Base-by-base conservation (phyloP, 2,113 vertebrate genomes). In the Tretioscincus oriximinensis region DNA sequence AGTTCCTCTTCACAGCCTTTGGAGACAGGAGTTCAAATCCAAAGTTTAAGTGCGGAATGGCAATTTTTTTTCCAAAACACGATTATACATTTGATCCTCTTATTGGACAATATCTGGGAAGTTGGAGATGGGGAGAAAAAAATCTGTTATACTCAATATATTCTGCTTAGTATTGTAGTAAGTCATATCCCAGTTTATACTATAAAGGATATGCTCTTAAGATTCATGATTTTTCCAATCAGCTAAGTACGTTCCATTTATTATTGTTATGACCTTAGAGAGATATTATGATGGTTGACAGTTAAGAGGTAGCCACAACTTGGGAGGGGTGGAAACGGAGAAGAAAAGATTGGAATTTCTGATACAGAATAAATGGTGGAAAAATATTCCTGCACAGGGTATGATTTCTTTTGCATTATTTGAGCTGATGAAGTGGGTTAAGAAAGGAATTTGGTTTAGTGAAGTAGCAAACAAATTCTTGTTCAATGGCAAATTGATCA, bases 331-430 rank as follows among this genome's bases (percentile, higher is more conserved):
- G 54, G 54, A 58, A 58, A 18, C 80, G 85, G 81, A 88, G 51
- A 84, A 86, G 88, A 87, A 83, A 72, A 85, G 84, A 78, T 89
- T 88, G 80, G 82, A 83, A 87, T 88, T 90, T 87, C 79, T 79
- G 83, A 49, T 0, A 73, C 58, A 65, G 84, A 89, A 88, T 89
- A 86, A 89, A 87, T 88, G 89, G 79, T 90, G 87, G 83, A 90
- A 89, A n/a, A 77, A 66, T 51, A 76, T 78, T 69, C 77, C 29
- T 90, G 88, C 88, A 2, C 88, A 89, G 89, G 84, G 86, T 87
- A 87, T 89, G 89, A 71, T 71, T 71, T 69, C 22, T 85, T 79
- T 51, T 76, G 24, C 21, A 20, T 67, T 65, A 2, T 77, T 67
- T 75, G 88, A 90, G 73, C 72, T 77, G 78, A 83, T 77, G 70